Base-by-base conservation (phyloP, 2,888 invertebrate genomes). In the Amphipoea oculea region DNA sequence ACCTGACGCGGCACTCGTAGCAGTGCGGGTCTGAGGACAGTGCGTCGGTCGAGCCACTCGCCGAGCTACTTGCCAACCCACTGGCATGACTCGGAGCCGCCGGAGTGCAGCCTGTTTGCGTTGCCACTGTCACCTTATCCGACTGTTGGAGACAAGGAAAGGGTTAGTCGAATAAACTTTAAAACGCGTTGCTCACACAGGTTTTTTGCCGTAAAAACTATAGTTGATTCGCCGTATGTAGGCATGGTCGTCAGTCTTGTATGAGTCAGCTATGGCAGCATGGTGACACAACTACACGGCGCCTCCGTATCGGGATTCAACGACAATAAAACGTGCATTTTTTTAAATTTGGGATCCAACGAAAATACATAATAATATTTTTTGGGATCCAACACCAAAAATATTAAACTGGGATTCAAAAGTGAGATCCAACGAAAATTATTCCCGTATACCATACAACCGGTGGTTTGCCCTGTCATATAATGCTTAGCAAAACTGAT, bases 1-100 rank as follows among this genome's bases (percentile, higher is more conserved):
- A 99, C 82, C 98, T 97, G 80, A 99, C 98, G 95, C 99, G 99
- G 96, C 99, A 99, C 95, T 99, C 99, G 94, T 98, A 98, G 96
- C 99, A 99, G 94, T 99, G 98, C 63, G 98, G 98, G 94, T 99
- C 99, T 20, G 98, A 96, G 20, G 98, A 98, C 96, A 98, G 97
- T 92, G 98, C 88, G 73, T 94, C 95, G 0, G 85, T 76, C 11
- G 90, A 76, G 60, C 87, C 83, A 68, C 79, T 54, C 66, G 82
- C 48, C 81, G 89, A 77, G 87, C 88, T 57, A 79, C 82, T 72
- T 0, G 85, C 73, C 54, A 84, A 70, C 4, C 87, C 88, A 57
- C 85, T 84, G 67, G 92, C 86, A 20, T 89, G 85, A 42, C 90
- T 88, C 40, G 96, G 95, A 14, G 97, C 97, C 86, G 98, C 98